A percentile compares a stretch with the other conserved stretches of the same genome.
Evolutionary conservation across 2,113 vertebrate species (phyloP).

Genomic region (Prionailurus bengalensis): DNA sequence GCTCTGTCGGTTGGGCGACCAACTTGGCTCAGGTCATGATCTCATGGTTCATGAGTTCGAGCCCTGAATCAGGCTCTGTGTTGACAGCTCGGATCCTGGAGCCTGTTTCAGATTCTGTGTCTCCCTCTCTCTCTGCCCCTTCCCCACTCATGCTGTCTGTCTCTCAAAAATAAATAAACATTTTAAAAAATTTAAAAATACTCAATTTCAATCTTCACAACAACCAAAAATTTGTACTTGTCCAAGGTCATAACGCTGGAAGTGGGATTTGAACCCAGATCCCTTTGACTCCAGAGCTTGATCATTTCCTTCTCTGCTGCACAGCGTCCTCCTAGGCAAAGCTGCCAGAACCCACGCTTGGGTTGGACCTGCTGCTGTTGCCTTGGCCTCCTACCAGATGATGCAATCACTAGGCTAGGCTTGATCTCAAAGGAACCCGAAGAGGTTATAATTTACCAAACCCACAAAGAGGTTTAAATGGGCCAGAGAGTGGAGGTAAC

Average conservation of each 20-base stretch:
- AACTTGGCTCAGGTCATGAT: too few relatives aligned
- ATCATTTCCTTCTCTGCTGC: not conserved
- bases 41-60: too few relatives aligned
- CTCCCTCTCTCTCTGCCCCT: too few relatives aligned
- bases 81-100: too few relatives aligned
- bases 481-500: conserved; percentile 23
- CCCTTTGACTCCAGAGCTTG: not conserved
- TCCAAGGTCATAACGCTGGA: not conserved
- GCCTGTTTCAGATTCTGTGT: too few relatives aligned
- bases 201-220: not conserved
- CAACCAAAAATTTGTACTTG: not conserved
- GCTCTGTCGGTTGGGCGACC: too few relatives aligned
- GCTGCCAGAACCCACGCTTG: not conserved
- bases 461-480: conserved; percentile 8
- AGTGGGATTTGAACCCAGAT: not conserved
- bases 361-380: not conserved
- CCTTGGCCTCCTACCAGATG: not conserved
- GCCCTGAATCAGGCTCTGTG: too few relatives aligned
- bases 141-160: too few relatives aligned
- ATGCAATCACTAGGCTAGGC: not conserved
- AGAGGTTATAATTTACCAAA: conserved; percentile 24
- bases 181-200: not conserved
- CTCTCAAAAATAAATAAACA: too few relatives aligned
- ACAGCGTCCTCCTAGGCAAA: not conserved
- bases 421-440: not conserved